Percentiles rank a stretch among this genome's conserved stretches.
Evolutionary conservation across 2,888 invertebrate genomes (phyloP).

Genomic region (Cerastis rubricosa): DNA sequence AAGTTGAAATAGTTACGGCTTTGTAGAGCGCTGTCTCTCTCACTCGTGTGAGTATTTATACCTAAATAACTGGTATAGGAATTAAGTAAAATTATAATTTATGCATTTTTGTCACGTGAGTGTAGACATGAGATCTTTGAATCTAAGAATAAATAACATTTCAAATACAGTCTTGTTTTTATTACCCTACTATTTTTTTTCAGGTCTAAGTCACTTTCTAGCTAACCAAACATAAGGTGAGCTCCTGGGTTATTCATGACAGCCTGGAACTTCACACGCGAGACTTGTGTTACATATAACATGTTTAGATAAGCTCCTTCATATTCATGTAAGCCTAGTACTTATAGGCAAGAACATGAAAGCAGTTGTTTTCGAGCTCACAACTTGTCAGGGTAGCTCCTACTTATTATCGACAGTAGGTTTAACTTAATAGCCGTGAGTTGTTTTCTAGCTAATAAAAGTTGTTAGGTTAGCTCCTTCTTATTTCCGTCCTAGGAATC

Average conservation of each 20-base stretch:
- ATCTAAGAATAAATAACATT: conserved; percentile 7
- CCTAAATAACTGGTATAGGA: neutral
- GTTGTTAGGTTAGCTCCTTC: neutral
- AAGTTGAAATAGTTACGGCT: neutral
- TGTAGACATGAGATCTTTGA: neutral
- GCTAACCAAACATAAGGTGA: neutral
- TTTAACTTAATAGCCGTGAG: neutral
- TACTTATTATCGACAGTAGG: neutral
- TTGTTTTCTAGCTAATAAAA: neutral
- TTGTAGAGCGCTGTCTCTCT: neutral
- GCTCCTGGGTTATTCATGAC: neutral
- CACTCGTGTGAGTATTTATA: neutral
- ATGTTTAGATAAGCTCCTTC: neutral
- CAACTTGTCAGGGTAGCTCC: neutral
- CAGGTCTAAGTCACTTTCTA: neutral
- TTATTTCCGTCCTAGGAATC: neutral
- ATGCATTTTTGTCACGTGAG: neutral
- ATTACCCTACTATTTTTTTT: neutral
- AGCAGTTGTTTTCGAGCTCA: no score
- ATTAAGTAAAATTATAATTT: neutral
- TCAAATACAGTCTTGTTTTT: neutral
- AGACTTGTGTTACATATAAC: neutral
- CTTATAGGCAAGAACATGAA: no score
- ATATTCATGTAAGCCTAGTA: no score
- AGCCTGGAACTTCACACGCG: neutral